Percentiles rank a stretch among this genome's conserved stretches.
Evolutionary conservation across 2,113 vertebrate species (phyloP).

Genomic region (Chaetodon trifascialis): DNA sequence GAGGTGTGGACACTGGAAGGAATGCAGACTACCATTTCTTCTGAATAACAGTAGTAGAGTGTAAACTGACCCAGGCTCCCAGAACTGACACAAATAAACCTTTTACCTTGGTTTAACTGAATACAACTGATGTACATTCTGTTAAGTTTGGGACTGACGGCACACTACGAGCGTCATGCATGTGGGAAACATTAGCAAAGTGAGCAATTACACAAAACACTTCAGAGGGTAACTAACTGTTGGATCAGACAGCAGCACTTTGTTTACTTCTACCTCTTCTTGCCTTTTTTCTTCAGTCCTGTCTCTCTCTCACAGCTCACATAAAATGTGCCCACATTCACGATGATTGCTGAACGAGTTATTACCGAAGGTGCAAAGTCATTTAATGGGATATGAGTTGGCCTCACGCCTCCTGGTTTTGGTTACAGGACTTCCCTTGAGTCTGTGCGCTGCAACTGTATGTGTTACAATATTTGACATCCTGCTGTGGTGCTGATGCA

Average conservation of each 20-base stretch:
- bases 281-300: not conserved
- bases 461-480: conserved; percentile 15
- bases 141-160: conserved; percentile 9
- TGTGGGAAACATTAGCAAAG: conserved; percentile 38
- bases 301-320: not conserved
- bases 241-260: not conserved
- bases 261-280: not conserved
- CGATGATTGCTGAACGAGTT: conserved; percentile 13
- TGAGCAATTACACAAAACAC: conserved; percentile 41
- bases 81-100: not conserved
- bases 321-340: not conserved
- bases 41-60: not conserved
- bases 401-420: conserved; percentile 40
- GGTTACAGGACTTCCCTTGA: conserved; percentile 44
- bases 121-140: not conserved
- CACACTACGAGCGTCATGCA: not conserved
- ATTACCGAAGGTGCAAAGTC: conserved; percentile 30
- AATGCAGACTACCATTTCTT: not conserved
- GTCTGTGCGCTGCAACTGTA: conserved; percentile 8
- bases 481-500: not conserved
- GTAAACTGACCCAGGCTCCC: not conserved
- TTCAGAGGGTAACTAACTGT: conserved; percentile 13
- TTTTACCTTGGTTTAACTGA: not conserved
- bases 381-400: conserved; percentile 43
- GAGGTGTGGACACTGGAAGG: not conserved